Conservation (phyloP, 2,888 invertebrate species). For the Amblyjoppa fuscipennis region DNA sequence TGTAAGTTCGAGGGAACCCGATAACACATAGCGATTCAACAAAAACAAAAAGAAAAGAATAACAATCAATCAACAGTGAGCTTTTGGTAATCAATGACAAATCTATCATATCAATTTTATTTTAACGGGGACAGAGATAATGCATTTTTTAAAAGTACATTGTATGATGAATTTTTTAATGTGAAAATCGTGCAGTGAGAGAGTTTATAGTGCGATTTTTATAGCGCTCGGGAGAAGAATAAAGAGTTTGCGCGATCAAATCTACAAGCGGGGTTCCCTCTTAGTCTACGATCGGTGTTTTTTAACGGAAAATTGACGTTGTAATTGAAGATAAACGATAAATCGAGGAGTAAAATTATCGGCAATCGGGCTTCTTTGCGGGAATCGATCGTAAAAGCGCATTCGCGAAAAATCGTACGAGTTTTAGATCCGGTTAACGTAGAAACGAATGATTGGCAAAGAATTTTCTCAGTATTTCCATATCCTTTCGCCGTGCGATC, state of each 20-base stretch:
- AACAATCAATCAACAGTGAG: conserved; percentile 57
- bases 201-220: background rate
- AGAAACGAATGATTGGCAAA: conserved; percentile 27
- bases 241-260: background rate
- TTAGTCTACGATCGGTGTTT: conserved; percentile 51
- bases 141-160: conserved; percentile 37
- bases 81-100: conserved; percentile 59
- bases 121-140: conserved; percentile 38
- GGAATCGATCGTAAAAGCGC: conserved; percentile 10
- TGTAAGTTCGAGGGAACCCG: conserved; percentile 60
- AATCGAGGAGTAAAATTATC: conserved; percentile 55
- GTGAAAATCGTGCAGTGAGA: background rate
- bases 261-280: conserved; percentile 46
- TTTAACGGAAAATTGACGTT: conserved; percentile 48
- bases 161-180: conserved; percentile 26
- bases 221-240: background rate
- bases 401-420: conserved; percentile 8
- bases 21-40: conserved; percentile 13
- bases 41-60: conserved; percentile 42
- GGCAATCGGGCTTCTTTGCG: background rate
- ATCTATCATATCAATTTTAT: conserved; percentile 67
- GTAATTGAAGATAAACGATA: conserved; percentile 56
- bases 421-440: conserved; percentile 21
- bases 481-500: conserved; percentile 70
- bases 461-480: conserved; percentile 60